Evolutionary conservation across 2,797 vertebrate genomes (phyloP).

Genomic region (Sebastes vulpes): DNA sequence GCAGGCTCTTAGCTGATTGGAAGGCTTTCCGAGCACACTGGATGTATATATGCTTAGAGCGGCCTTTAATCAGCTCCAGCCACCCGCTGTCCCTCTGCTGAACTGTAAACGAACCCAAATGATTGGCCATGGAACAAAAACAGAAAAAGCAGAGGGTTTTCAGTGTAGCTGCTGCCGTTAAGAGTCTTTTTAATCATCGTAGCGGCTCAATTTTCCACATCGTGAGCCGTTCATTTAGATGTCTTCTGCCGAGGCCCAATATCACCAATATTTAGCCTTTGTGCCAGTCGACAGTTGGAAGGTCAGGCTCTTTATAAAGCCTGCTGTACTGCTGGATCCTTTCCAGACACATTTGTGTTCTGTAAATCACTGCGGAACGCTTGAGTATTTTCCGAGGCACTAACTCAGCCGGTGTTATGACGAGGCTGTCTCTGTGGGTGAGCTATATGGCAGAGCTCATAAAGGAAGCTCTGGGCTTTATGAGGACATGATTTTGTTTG

Average conservation of each 20-base stretch:
- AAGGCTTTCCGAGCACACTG: constrained; percentile 3
- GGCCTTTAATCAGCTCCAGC: constrained; percentile 33
- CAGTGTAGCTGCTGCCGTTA: neutral
- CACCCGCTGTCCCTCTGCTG: constrained; percentile 7
- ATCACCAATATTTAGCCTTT: constrained; percentile 25
- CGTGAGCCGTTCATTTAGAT: constrained; percentile 6
- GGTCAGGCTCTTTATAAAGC: constrained; percentile 35
- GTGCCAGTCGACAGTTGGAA: constrained; percentile 35
- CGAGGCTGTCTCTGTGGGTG: constrained; percentile 13
- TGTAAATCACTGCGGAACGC: constrained; percentile 40
- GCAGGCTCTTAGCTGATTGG: constrained; percentile 35
- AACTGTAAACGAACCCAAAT: constrained; percentile 50
- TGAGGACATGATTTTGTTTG: constrained; percentile 38
- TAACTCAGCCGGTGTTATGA: constrained; percentile 44
- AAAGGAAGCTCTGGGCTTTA: constrained; percentile 44
- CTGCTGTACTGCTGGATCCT: constrained; percentile 15
- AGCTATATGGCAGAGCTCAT: constrained; percentile 19
- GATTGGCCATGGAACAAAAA: constrained; percentile 29
- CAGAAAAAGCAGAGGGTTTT: constrained; percentile 12
- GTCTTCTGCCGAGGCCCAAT: constrained; percentile 2
- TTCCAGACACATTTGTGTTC: constrained; percentile 32
- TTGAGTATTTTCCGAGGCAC: constrained; percentile 17
- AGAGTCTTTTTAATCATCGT: constrained; percentile 32
- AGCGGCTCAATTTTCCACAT: constrained; percentile 19
- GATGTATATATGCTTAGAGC: constrained; percentile 2